Evolutionary conservation across 1,140 invertebrate genomes (phyloP), one percentile per base, ranked within the genome.

Genomic region (Akabosia matsudoensis): DNA sequence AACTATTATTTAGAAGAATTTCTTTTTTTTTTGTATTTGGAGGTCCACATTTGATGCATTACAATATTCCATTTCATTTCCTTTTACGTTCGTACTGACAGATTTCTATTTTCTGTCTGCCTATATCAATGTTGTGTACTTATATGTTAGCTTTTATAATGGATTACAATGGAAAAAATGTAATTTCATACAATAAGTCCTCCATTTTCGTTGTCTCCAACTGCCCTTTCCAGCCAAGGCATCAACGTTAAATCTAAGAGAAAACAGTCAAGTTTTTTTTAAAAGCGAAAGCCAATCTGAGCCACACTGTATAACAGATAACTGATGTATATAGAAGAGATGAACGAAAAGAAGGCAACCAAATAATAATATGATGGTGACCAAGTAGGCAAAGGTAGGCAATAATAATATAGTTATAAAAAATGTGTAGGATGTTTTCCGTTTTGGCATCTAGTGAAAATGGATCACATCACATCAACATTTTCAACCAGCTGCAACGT

Each of bases 391-490:
- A 30, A 67, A 67, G 28, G 61, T 56, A 24, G 22, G 54, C n/a
- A 56, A 45, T 45, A 45, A 56, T 67, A 67, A 67, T 67, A 67
- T 67, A 67, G 61, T 67, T 67, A 67, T 67, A 67, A 67, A 67
- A 61, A 56, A 67, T 67, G 61, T 67, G 61, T 28, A 67, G 61
- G 61, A 67, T 67, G 61, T 67, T 67, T 67, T 67, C 61, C 61
- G 61, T 67, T 67, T 67, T 67, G 61, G 61, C 61, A 67, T 67
- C 61, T 67, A 67, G 61, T 67, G 61, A 67, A 67, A 67, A 67
- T 67, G 61, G 61, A 67, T 67, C 61, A 67, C 61, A 67, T 67
- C 61, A 67, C 61, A 67, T 67, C 61, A 67, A 67, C 61, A 67
- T 67, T 67, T 67, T 67, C 61, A 67, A 67, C 61, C 61, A 67